Evolutionary conservation across 2,888 invertebrate species (phyloP), one percentile per base, ranked within the genome.

Genomic region (Phrixothrix hirtus): DNA sequence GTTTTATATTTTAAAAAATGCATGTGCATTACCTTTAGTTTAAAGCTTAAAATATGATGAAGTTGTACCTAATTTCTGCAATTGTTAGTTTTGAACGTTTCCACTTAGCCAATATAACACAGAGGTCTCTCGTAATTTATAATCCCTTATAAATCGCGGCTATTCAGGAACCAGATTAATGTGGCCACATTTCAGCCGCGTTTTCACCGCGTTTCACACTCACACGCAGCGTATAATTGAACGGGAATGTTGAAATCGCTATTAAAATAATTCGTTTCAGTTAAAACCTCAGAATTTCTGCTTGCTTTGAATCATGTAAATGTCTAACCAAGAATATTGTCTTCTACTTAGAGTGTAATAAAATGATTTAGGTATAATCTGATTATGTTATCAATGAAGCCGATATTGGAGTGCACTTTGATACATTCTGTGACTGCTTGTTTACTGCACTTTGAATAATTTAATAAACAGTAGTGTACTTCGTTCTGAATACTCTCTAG

Each of bases 361-460:
- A 50, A 29, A 32, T 42, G 42, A 38, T 44, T 26, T 43, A 30
- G 42, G 26, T 51, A 64, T 70, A 71, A 71, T 69, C 68, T 67
- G 69, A 72, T 71, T 71, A 71, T 67, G 67, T 68, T 67, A 71
- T 70, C 72, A 70, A 72, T 72, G 71, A 69, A 68, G 65, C 65
- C 65, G 65, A 62, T 64, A 67, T 67, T 69, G 66, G 68, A 72
- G 70, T 71, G 72, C 70, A 70, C 71, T 72, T 66, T 69, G 70
- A 70, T 71, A 70, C 70, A 72, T 67, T 65, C 63, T 64, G 63
- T 63, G 63, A 65, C 63, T 54, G 66, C 66, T 64, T 66, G 67
- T 65, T 67, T 69, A 67, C 67, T 67, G 70, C 69, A 68, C 67
- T 67, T 67, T 73, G 70, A 70, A 73, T 73, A 72, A 73, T 72